Evolutionary conservation across 2,113 vertebrate species (phyloP).

Genomic region (Neopipo cinnamomea): DNA sequence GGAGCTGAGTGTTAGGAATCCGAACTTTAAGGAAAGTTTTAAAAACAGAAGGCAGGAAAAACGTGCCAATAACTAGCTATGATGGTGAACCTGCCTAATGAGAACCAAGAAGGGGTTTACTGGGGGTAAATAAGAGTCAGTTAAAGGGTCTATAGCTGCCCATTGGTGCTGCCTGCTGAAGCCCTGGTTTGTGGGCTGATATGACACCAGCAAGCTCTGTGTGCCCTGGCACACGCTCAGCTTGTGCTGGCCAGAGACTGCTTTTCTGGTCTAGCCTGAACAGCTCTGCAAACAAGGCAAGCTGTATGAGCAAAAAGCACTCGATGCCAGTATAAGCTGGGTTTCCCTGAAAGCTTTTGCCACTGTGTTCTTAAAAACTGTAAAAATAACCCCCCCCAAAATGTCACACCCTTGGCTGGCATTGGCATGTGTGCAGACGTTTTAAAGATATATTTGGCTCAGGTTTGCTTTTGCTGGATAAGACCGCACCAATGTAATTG

Average conservation of each 20-base stretch:
- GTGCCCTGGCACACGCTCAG: background rate
- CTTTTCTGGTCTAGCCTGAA: background rate
- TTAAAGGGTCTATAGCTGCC: background rate
- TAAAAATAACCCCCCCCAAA: constrained; percentile 14
- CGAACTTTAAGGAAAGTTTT: background rate
- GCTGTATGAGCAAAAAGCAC: constrained; percentile 46
- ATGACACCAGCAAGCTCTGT: background rate
- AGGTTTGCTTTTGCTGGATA: constrained; percentile 56
- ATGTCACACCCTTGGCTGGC: constrained; percentile 47
- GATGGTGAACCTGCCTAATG: background rate
- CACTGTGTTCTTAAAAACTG: constrained; percentile 43
- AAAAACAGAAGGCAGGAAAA: background rate
- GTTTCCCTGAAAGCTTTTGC: constrained; percentile 36
- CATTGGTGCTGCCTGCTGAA: background rate
- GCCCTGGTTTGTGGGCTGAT: background rate
- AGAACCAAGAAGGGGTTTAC: background rate
- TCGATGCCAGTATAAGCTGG: constrained; percentile 48
- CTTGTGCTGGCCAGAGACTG: background rate
- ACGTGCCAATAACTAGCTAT: background rate
- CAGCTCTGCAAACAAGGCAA: constrained; percentile 36
- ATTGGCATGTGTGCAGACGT: background rate
- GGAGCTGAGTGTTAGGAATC: background rate
- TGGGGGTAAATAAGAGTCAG: background rate
- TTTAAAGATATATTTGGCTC: constrained; percentile 40
- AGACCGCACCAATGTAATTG: constrained; percentile 21